Evolutionary conservation across 2,797 vertebrate species (phyloP).

Genomic region (Dromococcyx pavoninus): DNA sequence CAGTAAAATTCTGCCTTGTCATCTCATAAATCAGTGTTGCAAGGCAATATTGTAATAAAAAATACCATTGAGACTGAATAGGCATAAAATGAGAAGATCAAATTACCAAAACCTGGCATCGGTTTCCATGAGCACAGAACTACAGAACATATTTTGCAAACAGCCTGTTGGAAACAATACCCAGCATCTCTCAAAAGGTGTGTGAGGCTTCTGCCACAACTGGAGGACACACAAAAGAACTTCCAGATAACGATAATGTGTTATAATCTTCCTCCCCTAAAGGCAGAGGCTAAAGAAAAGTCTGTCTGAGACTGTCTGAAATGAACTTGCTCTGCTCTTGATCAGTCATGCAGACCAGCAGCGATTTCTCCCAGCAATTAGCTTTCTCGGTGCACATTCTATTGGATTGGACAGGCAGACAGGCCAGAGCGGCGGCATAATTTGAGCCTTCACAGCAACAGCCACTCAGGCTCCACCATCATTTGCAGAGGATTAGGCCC

Average conservation of each 20-base stretch:
- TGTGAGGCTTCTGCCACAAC: constrained; percentile 1
- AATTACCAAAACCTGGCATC: not conserved
- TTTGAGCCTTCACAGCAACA: constrained; percentile 58
- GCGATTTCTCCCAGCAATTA: constrained; percentile 84
- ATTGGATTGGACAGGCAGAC: constrained; percentile 82
- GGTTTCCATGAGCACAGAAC: not conserved
- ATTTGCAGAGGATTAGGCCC: constrained; percentile 59
- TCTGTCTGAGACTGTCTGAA: constrained; percentile 83
- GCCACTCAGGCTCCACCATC: constrained; percentile 47
- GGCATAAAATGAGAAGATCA: not conserved
- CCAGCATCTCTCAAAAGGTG: not conserved
- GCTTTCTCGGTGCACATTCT: constrained; percentile 78
- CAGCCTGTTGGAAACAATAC: not conserved
- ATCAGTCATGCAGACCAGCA: constrained; percentile 81
- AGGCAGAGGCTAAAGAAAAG: constrained; percentile 78
- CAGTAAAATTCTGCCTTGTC: not conserved
- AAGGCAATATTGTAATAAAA: not conserved
- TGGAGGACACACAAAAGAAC: constrained; percentile 29
- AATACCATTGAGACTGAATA: not conserved
- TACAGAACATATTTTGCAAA: not conserved
- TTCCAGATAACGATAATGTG: constrained; percentile 71
- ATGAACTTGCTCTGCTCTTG: constrained; percentile 80
- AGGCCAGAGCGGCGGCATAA: constrained; percentile 43
- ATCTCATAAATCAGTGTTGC: not conserved
- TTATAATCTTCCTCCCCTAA: constrained; percentile 78